phyloP scores from a whole-genome alignment of 2,888 invertebrate genomes.

The Rhogogaster chlorosoma region DNA sequence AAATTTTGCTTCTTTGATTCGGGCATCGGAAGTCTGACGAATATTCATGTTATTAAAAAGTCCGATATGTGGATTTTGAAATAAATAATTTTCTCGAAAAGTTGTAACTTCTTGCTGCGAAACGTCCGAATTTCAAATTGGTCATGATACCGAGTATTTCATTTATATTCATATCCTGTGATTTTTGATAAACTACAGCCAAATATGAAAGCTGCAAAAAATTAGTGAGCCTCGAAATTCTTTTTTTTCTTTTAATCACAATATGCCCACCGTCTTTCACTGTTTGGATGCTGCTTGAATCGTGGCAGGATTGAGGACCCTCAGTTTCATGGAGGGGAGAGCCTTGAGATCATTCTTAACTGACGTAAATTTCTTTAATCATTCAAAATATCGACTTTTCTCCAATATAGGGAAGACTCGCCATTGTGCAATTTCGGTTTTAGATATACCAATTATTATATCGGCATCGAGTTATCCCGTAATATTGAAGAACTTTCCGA shows the following conservation, averaged over 20 bases:
- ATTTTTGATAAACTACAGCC: not conserved
- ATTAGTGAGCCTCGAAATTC: not conserved
- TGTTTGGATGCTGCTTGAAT: not conserved
- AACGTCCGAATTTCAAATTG: not conserved
- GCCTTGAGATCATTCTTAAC: not conserved
- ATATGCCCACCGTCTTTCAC: not conserved
- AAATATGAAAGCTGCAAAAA: not conserved
- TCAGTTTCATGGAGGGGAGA: not conserved
- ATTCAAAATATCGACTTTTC: not conserved
- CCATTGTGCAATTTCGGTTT: not conserved
- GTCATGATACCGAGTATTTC: not conserved
- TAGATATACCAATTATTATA: not conserved
- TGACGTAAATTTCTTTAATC: not conserved
- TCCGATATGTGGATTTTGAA: not conserved
- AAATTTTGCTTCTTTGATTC: not conserved
- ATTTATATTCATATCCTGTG: not conserved
- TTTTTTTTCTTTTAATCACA: not conserved
- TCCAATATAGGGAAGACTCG: not conserved
- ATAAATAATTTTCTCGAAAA: too few relatives aligned
- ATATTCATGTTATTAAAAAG: too few relatives aligned
- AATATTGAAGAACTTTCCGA: not conserved
- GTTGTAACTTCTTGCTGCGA: not conserved
- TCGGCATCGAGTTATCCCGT: not conserved
- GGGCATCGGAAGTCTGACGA: not conserved
- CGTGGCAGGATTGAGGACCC: not conserved